Percentiles rank a stretch among this genome's conserved stretches.
Conservation (phyloP, 2,888 invertebrate genomes). For the Scelioninae gen. 2 region DNA sequence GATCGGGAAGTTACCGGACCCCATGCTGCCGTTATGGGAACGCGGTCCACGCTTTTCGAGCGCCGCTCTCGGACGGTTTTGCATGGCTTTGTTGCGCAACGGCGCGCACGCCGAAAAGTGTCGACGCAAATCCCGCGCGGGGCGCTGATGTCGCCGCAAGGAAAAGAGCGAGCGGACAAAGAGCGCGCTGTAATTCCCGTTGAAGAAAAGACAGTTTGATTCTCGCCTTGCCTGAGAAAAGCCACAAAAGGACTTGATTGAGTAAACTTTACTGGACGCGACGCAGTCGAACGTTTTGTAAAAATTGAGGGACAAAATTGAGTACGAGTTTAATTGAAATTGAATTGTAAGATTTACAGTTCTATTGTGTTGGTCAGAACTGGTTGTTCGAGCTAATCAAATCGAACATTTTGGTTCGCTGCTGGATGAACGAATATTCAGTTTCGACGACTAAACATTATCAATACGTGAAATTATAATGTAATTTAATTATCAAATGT, state of each 20-base stretch:
- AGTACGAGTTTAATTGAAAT: too few relatives aligned
- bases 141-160: constrained; percentile 12
- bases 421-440: too few relatives aligned
- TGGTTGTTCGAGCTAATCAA: too few relatives aligned
- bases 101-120: constrained; percentile 63
- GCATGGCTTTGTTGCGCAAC: constrained; percentile 69
- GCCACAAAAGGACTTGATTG: constrained; percentile 23
- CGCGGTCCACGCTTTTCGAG: constrained; percentile 67
- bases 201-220: constrained; percentile 40
- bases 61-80: constrained; percentile 67
- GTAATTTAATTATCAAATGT: too few relatives aligned
- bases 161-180: constrained; percentile 35
- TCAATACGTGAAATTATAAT: too few relatives aligned
- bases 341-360: too few relatives aligned
- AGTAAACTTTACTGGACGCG: constrained; percentile 9
- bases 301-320: too few relatives aligned
- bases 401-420: too few relatives aligned
- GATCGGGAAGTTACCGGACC: constrained; percentile 61
- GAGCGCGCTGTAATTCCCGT: constrained; percentile 6
- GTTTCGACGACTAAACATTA: too few relatives aligned
- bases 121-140: constrained; percentile 58
- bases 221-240: constrained; percentile 26
- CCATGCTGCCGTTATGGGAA: constrained; percentile 70
- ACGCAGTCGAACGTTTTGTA: too few relatives aligned
- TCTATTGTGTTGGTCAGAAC: too few relatives aligned